phyloP scores from a whole-genome alignment of 2,113 vertebrate species.

The Equus quagga region DNA sequence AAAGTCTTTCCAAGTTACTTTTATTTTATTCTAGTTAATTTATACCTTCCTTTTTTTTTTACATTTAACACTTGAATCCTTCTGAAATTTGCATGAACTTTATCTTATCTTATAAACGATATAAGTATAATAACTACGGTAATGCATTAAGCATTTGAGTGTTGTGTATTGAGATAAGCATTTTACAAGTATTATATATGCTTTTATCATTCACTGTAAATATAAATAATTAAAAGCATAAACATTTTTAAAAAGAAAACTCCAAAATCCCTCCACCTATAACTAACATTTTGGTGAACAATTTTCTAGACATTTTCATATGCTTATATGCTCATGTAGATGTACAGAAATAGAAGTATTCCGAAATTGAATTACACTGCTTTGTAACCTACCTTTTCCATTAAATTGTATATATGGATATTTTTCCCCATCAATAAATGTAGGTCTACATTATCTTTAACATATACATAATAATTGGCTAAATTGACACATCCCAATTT shows the following conservation, averaged over 20 bases:
- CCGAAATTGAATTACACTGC: not conserved
- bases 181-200: conserved; percentile 30
- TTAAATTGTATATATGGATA: not conserved
- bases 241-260: not conserved
- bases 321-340: not conserved
- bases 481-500: not conserved
- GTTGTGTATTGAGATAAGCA: not conserved
- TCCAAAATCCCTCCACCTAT: not conserved
- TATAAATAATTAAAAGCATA: conserved; percentile 40
- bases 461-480: conserved; percentile 4
- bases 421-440: not conserved
- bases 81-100: conserved; percentile 52
- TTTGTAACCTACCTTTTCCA: not conserved
- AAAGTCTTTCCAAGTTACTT: not conserved
- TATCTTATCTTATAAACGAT: conserved; percentile 12
- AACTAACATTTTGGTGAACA: conserved; percentile 7
- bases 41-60: not conserved
- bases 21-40: conserved; percentile 22
- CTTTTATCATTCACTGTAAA: conserved; percentile 1
- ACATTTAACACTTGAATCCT: conserved; percentile 19
- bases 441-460: conserved; percentile 9
- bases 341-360: not conserved
- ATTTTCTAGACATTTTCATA: not conserved
- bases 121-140: conserved; percentile 22
- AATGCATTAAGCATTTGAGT: not conserved